A percentile compares a stretch with the other conserved stretches of the same genome.
These are phyloP conservation scores for Mimumesa dahlbomi DNA, from an alignment of 2,888 invertebrate species.

Conservation along the genomic window DNA sequence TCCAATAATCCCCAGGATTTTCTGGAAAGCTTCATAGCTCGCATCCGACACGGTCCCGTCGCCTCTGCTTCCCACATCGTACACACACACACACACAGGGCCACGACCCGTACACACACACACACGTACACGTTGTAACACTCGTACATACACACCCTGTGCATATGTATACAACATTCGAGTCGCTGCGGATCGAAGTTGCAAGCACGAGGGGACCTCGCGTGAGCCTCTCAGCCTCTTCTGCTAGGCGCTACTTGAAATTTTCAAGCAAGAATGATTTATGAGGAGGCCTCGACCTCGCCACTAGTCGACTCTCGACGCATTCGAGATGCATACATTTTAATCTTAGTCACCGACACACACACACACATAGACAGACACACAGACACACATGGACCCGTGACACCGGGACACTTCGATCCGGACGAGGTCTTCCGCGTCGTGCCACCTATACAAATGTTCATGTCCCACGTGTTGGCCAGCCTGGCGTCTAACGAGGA, in stretches of 20 bases:
- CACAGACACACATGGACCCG: constrained; percentile 15
- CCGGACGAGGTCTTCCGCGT: constrained; percentile 35
- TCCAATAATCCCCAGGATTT: constrained; percentile 20
- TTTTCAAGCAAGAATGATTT: constrained; percentile 73
- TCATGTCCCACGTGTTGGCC: not conserved
- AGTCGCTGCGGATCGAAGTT: constrained; percentile 27
- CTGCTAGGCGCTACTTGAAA: constrained; percentile 64
- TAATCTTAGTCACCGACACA: constrained; percentile 58
- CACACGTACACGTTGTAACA: not conserved
- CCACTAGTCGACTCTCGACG: constrained; percentile 61
- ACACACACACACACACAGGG: not conserved
- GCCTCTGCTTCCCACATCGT: constrained; percentile 1
- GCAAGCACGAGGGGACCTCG: constrained; percentile 41
- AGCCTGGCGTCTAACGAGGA: constrained; percentile 16
- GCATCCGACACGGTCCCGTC: constrained; percentile 16
- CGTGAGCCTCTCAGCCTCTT: constrained; percentile 36
- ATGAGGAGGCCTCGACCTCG: constrained; percentile 70
- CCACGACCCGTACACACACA: not conserved
- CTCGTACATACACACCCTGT: not conserved
- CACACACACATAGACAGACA: constrained; percentile 3
- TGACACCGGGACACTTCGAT: constrained; percentile 14
- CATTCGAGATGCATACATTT: constrained; percentile 63
- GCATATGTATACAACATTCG: not conserved
- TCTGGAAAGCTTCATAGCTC: constrained; percentile 9
- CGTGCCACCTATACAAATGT: not conserved